Evolutionary conservation across 2,888 invertebrate genomes (phyloP).

Genomic region (Camptogramma bilineatum): DNA sequence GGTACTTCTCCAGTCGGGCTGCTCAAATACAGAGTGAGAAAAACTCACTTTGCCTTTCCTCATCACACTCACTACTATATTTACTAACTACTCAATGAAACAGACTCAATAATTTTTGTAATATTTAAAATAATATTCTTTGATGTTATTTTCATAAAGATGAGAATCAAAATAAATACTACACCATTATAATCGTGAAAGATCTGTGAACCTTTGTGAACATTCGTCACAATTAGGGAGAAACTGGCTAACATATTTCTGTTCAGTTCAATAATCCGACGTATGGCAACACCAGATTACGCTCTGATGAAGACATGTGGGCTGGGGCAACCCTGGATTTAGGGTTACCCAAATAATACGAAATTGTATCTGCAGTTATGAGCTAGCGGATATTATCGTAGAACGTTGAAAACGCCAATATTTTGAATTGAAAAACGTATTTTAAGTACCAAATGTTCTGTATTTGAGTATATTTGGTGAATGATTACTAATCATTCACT

Average conservation of each 20-base stretch:
- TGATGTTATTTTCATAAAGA: background rate
- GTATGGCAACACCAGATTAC: constrained; percentile 30
- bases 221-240: constrained; percentile 17
- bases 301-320: constrained; percentile 35
- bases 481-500: no score
- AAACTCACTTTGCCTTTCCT: no score
- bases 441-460: background rate
- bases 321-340: constrained; percentile 13
- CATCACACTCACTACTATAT: no score
- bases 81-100: no score
- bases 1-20: no score
- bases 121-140: no score
- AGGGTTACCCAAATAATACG: constrained; percentile 3
- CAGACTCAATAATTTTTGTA: no score
- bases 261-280: constrained; percentile 18
- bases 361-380: background rate
- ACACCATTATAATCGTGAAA: background rate
- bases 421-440: background rate
- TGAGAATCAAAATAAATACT: background rate
- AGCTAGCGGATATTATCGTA: background rate
- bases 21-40: no score
- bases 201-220: background rate
- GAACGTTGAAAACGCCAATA: background rate
- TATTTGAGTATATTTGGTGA: no score
- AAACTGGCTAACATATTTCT: constrained; percentile 17